phyloP scores from a whole-genome alignment of 2,113 vertebrate genomes.

The Myiagra hebetior region DNA sequence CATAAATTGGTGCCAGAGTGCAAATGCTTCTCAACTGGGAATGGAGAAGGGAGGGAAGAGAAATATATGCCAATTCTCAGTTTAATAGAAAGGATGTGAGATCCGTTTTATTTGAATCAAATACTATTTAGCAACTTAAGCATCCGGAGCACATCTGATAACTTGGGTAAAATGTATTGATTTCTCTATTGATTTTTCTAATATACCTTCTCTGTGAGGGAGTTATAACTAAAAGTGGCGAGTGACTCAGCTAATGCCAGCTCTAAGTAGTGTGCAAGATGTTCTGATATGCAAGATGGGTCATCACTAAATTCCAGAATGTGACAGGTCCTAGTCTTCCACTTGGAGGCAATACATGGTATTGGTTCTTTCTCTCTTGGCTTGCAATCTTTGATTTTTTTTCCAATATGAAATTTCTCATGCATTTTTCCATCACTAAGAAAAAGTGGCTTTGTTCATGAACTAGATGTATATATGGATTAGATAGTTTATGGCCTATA shows the following conservation, averaged over 20 bases:
- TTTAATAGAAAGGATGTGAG: conserved; percentile 47
- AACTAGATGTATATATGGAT: background rate
- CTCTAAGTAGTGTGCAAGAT: background rate
- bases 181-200: conserved; percentile 67
- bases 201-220: conserved; percentile 1
- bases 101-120: conserved; percentile 48
- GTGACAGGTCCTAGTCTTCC: background rate
- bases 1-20: conserved; percentile 9
- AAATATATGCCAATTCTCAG: background rate
- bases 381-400: background rate
- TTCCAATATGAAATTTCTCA: background rate
- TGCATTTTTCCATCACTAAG: background rate
- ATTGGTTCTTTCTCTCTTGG: background rate
- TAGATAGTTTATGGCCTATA: background rate
- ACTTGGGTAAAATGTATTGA: conserved; percentile 58
- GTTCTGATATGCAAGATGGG: background rate
- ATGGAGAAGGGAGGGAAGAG: background rate
- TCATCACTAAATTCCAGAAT: background rate
- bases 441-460: background rate
- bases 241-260: background rate
- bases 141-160: conserved; percentile 58
- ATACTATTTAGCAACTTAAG: conserved; percentile 62
- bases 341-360: background rate
- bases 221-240: conserved; percentile 17
- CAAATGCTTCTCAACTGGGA: conserved; percentile 17